Base-by-base conservation (phyloP, 2,797 vertebrate genomes). In the Taenioides sp. region DNA sequence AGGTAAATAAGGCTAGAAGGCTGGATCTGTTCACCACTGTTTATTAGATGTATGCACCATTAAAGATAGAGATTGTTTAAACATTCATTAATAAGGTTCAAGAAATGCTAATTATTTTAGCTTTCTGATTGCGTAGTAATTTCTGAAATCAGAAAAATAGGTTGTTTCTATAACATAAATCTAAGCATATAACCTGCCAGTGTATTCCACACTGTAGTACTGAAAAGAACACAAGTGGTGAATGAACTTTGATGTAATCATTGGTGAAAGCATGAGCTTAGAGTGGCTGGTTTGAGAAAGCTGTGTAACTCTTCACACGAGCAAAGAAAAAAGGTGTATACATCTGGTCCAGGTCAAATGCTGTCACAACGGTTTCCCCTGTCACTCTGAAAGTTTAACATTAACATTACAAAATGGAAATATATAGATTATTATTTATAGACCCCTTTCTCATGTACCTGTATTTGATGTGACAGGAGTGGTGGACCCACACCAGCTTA, bases 341-440 rank as follows among this genome's bases (percentile, higher is more conserved):
- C 96, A 96, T 99, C 91, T 95, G 96, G 93, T 99, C 96, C 64
- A 99, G 94, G 83, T 99, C 97, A 10, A 99, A 99, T 22, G 96
- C 87, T 12, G 96, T 96, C 81, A 99, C 90, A 22, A 96, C 94
- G 0, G 96, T 99, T 92, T 99, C 98, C 72, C 96, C 97, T 54
- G 95, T 96, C 1, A 95, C 94, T 87, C 98, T 99, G 63, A 62
- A 75, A 62, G 69, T 0, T 1, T 0, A 2, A 17, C 17, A 1
- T 2, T n/a, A 54, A 18, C 50, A 60, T 28, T 59, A 40, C 20
- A 34, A 16, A 20, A 22, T 25, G 12, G 7, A 71, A 16, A 40
- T 47, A 1, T 16, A 27, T 25, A 12, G 23, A 64, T 40, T 40
- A 16, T 59, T n/a, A 16, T 6, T 5, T 47, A 23, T 18, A 47